A percentile compares a stretch with the other conserved stretches of the same genome.
phyloP scores from a whole-genome alignment of 2,888 invertebrate genomes.

The Stratiomys singularior region DNA sequence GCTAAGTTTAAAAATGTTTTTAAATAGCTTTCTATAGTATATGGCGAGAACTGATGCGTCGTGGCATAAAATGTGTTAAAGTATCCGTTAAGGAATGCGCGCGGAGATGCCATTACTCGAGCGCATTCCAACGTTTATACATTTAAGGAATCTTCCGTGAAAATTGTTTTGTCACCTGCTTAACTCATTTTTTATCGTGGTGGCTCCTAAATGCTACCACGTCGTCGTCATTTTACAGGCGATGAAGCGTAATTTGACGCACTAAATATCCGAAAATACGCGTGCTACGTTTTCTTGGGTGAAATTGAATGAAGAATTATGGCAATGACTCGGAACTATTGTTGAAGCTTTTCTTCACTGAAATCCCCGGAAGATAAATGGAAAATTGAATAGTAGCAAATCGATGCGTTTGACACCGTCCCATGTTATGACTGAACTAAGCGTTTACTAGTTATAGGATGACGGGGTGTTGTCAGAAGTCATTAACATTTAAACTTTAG shows the following conservation, averaged over 20 bases:
- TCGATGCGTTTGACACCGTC: constrained; percentile 47
- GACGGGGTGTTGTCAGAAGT: constrained; percentile 49
- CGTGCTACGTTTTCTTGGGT: neutral
- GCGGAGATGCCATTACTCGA: neutral
- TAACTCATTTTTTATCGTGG: constrained; percentile 51
- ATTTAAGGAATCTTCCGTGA: constrained; percentile 48
- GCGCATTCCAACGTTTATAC: constrained; percentile 40
- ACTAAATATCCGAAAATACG: neutral
- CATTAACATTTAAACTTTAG: constrained; percentile 47
- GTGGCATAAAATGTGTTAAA: too few relatives aligned
- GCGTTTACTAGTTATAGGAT: constrained; percentile 38
- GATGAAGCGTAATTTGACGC: neutral
- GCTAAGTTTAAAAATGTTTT: too few relatives aligned
- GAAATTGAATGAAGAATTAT: constrained; percentile 24
- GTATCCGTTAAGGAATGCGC: too few relatives aligned
- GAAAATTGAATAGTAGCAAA: constrained; percentile 46
- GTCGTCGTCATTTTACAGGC: neutral
- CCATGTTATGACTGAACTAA: constrained; percentile 49
- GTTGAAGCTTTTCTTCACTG: constrained; percentile 28
- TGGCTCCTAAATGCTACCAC: constrained; percentile 27
- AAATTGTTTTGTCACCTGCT: constrained; percentile 53
- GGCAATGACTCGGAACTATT: constrained; percentile 18
- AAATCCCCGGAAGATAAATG: constrained; percentile 47
- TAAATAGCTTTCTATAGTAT: too few relatives aligned
- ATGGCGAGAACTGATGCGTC: too few relatives aligned